Evolutionary conservation across 2,113 vertebrate species (phyloP).

Genomic region (Haemorhous mexicanus): DNA sequence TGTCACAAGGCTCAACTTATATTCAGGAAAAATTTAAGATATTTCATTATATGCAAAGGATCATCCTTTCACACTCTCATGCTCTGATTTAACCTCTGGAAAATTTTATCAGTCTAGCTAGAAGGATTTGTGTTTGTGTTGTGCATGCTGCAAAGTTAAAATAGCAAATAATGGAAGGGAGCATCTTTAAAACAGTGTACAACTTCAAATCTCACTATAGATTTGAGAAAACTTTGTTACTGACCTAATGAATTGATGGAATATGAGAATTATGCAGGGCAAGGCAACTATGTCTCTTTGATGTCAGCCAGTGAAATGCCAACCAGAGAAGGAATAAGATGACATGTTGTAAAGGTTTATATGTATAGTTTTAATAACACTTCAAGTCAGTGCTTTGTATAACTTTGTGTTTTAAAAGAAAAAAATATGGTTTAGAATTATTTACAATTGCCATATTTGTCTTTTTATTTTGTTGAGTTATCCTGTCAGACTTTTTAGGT

Average conservation of each 20-base stretch:
- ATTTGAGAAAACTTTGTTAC: not conserved
- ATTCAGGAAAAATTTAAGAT: not conserved
- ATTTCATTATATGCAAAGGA: not conserved
- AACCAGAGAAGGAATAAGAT: not conserved
- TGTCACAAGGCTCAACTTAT: not conserved
- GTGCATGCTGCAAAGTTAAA: not conserved
- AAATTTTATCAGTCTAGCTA: not conserved
- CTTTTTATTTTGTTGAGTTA: not conserved
- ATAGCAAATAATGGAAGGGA: not conserved
- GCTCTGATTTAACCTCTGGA: not conserved
- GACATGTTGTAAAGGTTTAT: not conserved
- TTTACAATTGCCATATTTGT: not conserved
- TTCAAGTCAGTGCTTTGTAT: not conserved
- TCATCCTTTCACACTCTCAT: not conserved
- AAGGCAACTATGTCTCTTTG: not conserved
- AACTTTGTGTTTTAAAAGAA: not conserved
- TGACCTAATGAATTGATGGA: not conserved
- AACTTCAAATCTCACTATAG: not conserved
- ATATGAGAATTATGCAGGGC: not conserved
- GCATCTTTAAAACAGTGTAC: not conserved
- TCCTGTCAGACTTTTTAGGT: not conserved
- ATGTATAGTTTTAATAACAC: not conserved
- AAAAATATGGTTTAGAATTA: not conserved
- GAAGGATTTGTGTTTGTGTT: not conserved
- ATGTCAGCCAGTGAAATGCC: not conserved